Evolutionary conservation across 2,113 vertebrate genomes (phyloP), one percentile per base, ranked within the genome.

Genomic region (Natator depressus): DNA sequence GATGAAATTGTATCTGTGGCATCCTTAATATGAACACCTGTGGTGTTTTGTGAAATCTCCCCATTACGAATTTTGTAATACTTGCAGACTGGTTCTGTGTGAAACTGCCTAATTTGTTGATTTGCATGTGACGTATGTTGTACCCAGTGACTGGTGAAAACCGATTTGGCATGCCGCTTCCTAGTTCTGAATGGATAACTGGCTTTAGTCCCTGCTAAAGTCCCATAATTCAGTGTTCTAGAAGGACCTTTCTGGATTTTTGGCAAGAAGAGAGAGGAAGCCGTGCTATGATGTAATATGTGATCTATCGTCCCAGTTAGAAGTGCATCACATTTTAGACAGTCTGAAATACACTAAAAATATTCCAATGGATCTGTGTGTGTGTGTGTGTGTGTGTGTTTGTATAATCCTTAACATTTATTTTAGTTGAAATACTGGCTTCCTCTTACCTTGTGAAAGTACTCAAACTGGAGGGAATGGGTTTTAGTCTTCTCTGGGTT

Each of bases 41-140:
- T 4, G 0, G 57, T 54, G 46, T 89, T 93, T 90, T 76, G 1
- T 22, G 19, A 79, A 84, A 78, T 46, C 17, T 31, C 49, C 51
- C 79, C 35, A 4, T 3, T 0, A 14, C 22, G 72, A 96, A 85
- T 95, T 85, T 96, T 97, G 50, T 94, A 85, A 92, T 80, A 95
- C 90, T 76, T 87, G 10, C 12, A 35, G 35, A 89, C 49, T 82
- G 76, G 10, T 91, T 93, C 89, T 94, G 76, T 87, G 78, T 79
- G 55, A 81, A 95, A 76, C 57, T 31, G 62, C 80, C 46, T 95
- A 57, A 88, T 96, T 97, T 96, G 90, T 86, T 97, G 93, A 90
- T 91, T 96, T 97, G 91, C 96, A 88, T 96, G 90, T 94, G 93
- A 94, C 95, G 85, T 94, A 4, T 75, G 83, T 78, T 89, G 59